phyloP scores from a whole-genome alignment of 2,888 invertebrate genomes.

The Mesoligia furuncula region DNA sequence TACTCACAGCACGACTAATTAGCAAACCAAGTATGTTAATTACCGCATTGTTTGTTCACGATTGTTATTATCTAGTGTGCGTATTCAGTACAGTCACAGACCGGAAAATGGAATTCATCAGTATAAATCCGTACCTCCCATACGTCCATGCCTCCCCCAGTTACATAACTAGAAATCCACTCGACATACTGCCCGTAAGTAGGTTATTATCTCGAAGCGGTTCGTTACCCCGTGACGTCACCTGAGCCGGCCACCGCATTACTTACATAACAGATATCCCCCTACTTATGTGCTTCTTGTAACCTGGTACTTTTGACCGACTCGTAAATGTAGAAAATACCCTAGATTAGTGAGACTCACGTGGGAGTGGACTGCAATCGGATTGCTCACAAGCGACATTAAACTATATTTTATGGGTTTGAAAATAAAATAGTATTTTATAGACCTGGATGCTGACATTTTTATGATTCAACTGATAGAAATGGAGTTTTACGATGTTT shows the following conservation, averaged over 20 bases:
- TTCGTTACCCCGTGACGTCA: conserved; percentile 64
- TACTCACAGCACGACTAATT: conserved; percentile 15
- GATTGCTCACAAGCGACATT: conserved; percentile 31
- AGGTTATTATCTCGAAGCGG: conserved; percentile 65
- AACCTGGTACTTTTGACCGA: conserved; percentile 51
- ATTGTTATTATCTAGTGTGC: not conserved
- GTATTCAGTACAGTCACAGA: not conserved
- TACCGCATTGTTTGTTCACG: conserved; percentile 12
- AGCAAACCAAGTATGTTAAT: conserved; percentile 24
- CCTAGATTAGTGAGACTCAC: conserved; percentile 37
- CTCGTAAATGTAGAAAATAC: conserved; percentile 49
- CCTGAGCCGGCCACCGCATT: conserved; percentile 53
- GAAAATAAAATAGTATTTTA: conserved; percentile 41
- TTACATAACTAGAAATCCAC: conserved; percentile 53
- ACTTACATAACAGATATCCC: conserved; percentile 59
- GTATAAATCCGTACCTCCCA: conserved; percentile 25
- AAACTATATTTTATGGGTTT: conserved; percentile 45
- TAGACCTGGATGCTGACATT: conserved; percentile 20
- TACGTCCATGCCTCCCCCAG: conserved; percentile 26
- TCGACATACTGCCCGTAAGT: conserved; percentile 57
- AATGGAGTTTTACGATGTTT: conserved; percentile 29
- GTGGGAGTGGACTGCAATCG: conserved; percentile 27
- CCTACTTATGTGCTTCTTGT: conserved; percentile 52
- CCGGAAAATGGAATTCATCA: conserved; percentile 20
- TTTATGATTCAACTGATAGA: conserved; percentile 26